A percentile compares a stretch with the other conserved stretches of the same genome.
Evolutionary conservation across 37 sponge, comb jelly and placozoan genomes (phyloP).

Genomic region (Beroe ovata): DNA sequence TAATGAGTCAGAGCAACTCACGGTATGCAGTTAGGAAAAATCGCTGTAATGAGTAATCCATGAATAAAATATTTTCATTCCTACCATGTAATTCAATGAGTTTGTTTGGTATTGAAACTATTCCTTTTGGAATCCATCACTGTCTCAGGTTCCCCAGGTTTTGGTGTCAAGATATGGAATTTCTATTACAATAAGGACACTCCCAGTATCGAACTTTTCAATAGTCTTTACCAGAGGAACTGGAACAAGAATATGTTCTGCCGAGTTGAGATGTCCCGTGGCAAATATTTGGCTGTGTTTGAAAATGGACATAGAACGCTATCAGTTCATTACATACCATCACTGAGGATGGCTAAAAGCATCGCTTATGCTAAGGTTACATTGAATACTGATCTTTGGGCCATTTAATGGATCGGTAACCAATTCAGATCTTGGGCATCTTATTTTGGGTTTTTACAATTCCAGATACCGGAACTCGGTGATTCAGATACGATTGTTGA

Average conservation of each 20-base stretch:
- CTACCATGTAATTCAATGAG: too few relatives aligned
- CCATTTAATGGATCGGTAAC: not conserved
- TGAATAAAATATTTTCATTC: too few relatives aligned
- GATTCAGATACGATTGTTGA: not conserved
- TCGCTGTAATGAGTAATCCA: too few relatives aligned
- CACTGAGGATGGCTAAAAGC: slow-evolving; percentile 2
- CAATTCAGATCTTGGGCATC: not conserved
- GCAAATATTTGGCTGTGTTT: not conserved
- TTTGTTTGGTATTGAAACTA: too few relatives aligned
- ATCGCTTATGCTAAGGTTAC: not conserved
- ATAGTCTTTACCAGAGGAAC: not conserved
- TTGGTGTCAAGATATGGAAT: not conserved
- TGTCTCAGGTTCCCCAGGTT: too few relatives aligned
- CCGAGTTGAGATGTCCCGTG: not conserved
- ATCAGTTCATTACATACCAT: slow-evolving; percentile 26
- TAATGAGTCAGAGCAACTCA: too few relatives aligned
- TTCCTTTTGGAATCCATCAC: too few relatives aligned
- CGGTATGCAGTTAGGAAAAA: too few relatives aligned
- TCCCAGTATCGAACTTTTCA: not conserved
- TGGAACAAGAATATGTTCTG: not conserved
- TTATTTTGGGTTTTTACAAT: slow-evolving; percentile 4
- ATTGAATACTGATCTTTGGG: not conserved
- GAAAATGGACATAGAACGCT: not conserved
- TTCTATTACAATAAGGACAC: not conserved
- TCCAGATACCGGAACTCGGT: not conserved